These are phyloP conservation scores for Ericerus pela DNA, from an alignment of 1,140 invertebrate genomes.

Conservation along the genomic window DNA sequence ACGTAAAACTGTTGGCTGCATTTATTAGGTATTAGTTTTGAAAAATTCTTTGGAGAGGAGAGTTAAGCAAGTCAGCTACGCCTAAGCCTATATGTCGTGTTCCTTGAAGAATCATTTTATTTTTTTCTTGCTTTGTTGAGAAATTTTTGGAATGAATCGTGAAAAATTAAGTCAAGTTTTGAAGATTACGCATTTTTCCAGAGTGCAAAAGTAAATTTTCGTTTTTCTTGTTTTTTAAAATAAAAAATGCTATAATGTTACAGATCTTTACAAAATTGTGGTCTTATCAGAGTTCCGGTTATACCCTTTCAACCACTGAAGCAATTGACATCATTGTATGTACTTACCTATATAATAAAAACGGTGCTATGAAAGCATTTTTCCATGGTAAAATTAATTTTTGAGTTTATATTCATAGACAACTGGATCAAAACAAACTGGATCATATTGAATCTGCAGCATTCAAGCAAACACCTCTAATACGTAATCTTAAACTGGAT, in stretches of 20 bases:
- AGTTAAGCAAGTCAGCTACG: no score
- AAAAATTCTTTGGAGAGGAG: no score
- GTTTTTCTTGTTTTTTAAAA: no score
- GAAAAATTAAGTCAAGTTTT: no score
- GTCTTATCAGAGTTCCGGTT: conserved; percentile 34
- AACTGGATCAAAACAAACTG: conserved; percentile 51
- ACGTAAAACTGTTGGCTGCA: no score
- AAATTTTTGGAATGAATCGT: no score
- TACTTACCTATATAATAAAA: conserved; percentile 22
- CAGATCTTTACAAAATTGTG: conserved; percentile 38
- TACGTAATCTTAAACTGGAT: conserved; percentile 48
- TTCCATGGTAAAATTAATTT: background rate
- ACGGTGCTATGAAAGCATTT: background rate
- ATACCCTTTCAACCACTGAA: conserved; percentile 34
- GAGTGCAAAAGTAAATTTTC: no score
- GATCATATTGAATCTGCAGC: conserved; percentile 37
- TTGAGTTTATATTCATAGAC: conserved; percentile 34
- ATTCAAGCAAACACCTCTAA: conserved; percentile 37
- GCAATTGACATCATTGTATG: conserved; percentile 40
- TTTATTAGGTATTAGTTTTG: no score
- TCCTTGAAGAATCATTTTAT: no score
- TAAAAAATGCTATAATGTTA: background rate
- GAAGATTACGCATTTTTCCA: no score
- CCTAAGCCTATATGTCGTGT: no score
- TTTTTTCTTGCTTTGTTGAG: no score